Base-by-base conservation (phyloP, 2,797 vertebrate species). In the Girardinus metallicus region DNA sequence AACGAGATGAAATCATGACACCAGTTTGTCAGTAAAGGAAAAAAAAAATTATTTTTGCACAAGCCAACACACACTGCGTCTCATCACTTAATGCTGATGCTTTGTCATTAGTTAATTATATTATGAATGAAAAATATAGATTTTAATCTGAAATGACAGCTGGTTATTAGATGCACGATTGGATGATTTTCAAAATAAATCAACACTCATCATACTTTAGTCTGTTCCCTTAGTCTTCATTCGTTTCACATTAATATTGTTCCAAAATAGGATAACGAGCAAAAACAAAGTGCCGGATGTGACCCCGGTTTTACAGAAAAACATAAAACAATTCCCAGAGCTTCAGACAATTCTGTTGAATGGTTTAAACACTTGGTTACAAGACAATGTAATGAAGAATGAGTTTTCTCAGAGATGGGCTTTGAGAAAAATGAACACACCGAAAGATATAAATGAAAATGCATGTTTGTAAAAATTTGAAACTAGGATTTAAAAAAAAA, bases 61-160 rank as follows among this genome's bases (percentile, higher is more conserved):
- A 0, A 72, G 78, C 34, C 80, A 80, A 29, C 68, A n/a, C 62
- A 77, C 41, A 8, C 51, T 51, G 70, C 62, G 70, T 86, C 81
- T 80, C 87, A 89, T 91, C 79, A 86, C 75, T 92, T 91, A 87
- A 86, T 73, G 75, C 44, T 7, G 57, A 79, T 80, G 83, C 70
- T 89, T 80, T 87, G 77, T 89, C 85, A 86, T 31, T 66, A 79
- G 70, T 84, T 88, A 86, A 92, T 88, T 79, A 79, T 77, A 66
- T 80, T 80, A 88, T 46, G 68, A 74, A 53, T 72, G 64, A 78
- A 31, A 78, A 18, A 51, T 74, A 76, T 80, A 34, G 74, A 76
- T 57, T 79, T 72, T 26, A 64, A 75, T 84, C 39, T 82, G 78
- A 15, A 88, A 87, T 91, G 88, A 91, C 31, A 26, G 66, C 62